Evolutionary conservation across 2,797 vertebrate species (phyloP), one percentile per base, ranked within the genome.

Genomic region (Mormyrops boulengeri): DNA sequence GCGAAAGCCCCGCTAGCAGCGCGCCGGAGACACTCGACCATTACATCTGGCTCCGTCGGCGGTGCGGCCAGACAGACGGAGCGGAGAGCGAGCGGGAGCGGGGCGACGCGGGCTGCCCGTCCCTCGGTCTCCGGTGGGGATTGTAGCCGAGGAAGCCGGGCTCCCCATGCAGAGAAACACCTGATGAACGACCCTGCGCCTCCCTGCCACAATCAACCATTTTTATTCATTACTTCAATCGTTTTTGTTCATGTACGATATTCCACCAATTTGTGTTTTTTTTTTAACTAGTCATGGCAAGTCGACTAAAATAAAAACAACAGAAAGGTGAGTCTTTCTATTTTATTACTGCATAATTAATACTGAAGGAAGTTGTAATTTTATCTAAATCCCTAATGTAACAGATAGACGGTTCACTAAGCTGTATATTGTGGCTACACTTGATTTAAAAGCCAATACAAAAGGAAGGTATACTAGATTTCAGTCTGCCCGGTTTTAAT

Each of bases 151-250:
- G 38, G 19, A 30, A 50, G 55, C 41, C 47, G 1, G 3, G 22
- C 66, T 0, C 87, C 34, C 77, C 38, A 30, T 30, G 26, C 26
- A 89, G 90, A 73, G 90, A 5, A 57, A 89, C 89, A 91, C 88
- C 90, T 80, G 91, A 84, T 85, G 88, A 89, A 34, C 82, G 34
- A 52, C 77, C 84, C 89, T 53, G 88, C 26, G 34, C 41, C 41
- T 88, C 12, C 30, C 53, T 14, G 34, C 44, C n/a, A 69, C 11
- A 66, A 50, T 85, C 12, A 85, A 34, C 14, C 5, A 26, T 34
- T n/a, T 52, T 7, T 52, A 8, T 85, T 85, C 3, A 85, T 26
- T 26, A 47, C 19, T 47, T 9, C 34, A 50, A 85, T 50, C 22
- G 84, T 14, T 30, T 12, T 19, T 30, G 49, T 26, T 1, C 22